Conservation (phyloP, 2,113 vertebrate genomes). For the Pampusana beccarii region DNA sequence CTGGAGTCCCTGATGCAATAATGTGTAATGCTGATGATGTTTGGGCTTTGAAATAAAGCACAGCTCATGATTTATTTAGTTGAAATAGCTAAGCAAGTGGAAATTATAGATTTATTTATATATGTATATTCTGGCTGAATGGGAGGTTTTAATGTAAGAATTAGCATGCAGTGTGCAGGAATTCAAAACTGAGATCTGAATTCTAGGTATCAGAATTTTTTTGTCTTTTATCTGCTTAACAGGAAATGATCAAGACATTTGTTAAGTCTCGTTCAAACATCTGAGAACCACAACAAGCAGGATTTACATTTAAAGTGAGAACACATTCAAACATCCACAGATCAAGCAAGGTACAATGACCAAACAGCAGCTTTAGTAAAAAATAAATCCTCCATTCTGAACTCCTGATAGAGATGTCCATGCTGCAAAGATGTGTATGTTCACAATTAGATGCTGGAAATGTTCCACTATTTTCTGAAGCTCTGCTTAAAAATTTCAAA, state of each 20-base stretch:
- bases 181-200: neutral
- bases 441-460: neutral
- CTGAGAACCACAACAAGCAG: neutral
- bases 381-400: neutral
- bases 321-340: conserved; percentile 30
- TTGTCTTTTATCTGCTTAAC: conserved; percentile 43
- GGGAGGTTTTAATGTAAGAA: neutral
- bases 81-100: neutral
- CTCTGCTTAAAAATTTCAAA: neutral
- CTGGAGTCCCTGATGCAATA: neutral
- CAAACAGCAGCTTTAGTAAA: neutral
- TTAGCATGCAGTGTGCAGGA: conserved; percentile 49
- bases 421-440: neutral
- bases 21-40: neutral
- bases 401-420: neutral
- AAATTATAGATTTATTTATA: conserved; percentile 8
- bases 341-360: conserved; percentile 11
- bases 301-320: conserved; percentile 16
- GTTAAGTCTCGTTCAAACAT: neutral
- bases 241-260: conserved; percentile 5
- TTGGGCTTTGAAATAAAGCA: conserved; percentile 34
- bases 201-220: neutral
- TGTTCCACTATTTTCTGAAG: neutral
- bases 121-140: conserved; percentile 35
- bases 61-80: neutral